Evolutionary conservation across 2,797 vertebrate species (phyloP).

Genomic region (Molossus alvarezi): DNA sequence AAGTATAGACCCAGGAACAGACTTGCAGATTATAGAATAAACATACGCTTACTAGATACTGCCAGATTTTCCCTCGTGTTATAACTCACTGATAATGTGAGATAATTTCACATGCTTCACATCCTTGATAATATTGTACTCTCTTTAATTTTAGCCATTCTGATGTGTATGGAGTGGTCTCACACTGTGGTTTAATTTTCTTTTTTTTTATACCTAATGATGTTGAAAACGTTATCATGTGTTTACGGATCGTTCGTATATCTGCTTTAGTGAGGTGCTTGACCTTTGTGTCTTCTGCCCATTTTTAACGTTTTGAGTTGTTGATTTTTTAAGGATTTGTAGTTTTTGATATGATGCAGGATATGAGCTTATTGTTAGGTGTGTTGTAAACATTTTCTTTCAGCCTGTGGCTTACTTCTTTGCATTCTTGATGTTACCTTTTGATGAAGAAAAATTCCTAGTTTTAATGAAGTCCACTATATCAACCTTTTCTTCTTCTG

Average conservation of each 20-base stretch:
- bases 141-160: neutral
- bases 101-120: neutral
- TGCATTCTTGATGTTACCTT: neutral
- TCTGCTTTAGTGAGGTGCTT: neutral
- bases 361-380: neutral
- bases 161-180: neutral
- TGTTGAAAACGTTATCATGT: neutral
- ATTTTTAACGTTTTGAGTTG: neutral
- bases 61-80: neutral
- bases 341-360: neutral
- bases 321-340: neutral
- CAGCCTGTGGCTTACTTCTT: neutral
- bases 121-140: neutral
- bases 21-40: neutral
- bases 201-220: slow-evolving; percentile 23
- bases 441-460: neutral
- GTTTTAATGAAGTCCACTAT: neutral
- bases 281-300: neutral
- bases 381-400: neutral
- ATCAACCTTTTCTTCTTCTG: neutral
- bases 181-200: slow-evolving; percentile 1
- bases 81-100: neutral
- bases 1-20: neutral
- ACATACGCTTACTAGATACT: neutral
- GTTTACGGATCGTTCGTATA: neutral